Percentiles rank a stretch among this genome's conserved stretches.
phyloP scores from a whole-genome alignment of 2,113 vertebrate species.

The Stictonetta naevosa region DNA sequence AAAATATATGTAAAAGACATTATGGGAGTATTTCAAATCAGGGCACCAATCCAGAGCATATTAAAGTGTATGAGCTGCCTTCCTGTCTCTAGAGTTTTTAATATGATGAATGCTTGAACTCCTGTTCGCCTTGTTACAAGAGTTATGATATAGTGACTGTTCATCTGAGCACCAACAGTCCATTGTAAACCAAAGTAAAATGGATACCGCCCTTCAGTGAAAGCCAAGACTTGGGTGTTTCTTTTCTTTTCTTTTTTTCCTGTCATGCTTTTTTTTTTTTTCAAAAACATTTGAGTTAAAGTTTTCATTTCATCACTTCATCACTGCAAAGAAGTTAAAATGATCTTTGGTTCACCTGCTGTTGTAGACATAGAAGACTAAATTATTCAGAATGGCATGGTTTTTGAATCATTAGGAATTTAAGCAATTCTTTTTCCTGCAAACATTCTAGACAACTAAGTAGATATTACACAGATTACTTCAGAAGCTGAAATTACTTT shows the following conservation, averaged over 20 bases:
- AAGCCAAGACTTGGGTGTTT: neutral
- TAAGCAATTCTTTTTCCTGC: neutral
- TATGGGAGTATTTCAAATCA: neutral
- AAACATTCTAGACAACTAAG: neutral
- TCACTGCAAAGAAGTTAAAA: neutral
- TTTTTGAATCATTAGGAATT: neutral
- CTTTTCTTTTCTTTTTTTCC: neutral
- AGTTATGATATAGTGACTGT: neutral
- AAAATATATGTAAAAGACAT: neutral
- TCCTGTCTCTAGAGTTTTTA: constrained; percentile 10
- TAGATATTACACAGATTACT: neutral
- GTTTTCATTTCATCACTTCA: neutral
- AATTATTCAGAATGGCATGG: neutral
- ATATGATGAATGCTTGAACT: neutral
- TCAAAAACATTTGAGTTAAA: neutral
- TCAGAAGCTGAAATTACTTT: neutral
- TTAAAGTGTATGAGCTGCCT: constrained; percentile 21
- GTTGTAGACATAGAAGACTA: neutral
- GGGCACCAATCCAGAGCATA: constrained; percentile 25
- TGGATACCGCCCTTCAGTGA: neutral
- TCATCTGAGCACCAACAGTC: constrained; percentile 10
- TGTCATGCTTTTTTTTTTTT: neutral
- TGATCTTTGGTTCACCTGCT: neutral
- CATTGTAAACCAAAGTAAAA: neutral
- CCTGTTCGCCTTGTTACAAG: constrained; percentile 30